Evolutionary conservation across 1,140 invertebrate genomes (phyloP), one percentile per base, ranked within the genome.

Genomic region (Leptinotarsa undecemlineata): DNA sequence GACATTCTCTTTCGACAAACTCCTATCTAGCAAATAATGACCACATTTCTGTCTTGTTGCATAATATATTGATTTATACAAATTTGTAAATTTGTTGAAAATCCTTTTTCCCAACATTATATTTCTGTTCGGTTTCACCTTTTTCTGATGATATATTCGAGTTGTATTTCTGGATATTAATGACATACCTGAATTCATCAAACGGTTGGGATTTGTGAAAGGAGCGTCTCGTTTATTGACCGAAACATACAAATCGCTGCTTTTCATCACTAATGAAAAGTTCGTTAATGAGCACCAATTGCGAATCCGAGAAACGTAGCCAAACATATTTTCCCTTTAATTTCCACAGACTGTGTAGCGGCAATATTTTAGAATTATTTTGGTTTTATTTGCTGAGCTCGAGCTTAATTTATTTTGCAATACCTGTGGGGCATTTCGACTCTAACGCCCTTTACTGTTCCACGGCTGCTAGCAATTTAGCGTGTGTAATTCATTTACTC

Each of bases 401-500:
- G 51, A 57, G 51, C 51, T 57, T 57, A 57, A 57, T 57, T 57
- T 57, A 57, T 57, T 57, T 57, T 57, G 51, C 51, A 57, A 57
- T 57, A 57, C 51, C 51, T 57, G 51, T 57, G 51, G 51, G 51
- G 51, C 51, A 57, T 57, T 57, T 19, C 51, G 51, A 57, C 51
- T 57, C 51, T 57, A 57, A 57, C 51, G 51, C 51, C 51, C 51
- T 57, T 57, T 57, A 57, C 51, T 57, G 51, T 57, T 57, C 51
- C 51, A 57, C 51, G 51, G 51, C 51, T 57, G 51, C 51, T 17
- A n/a, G 51, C 51, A 57, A 57, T 57, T 57, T 57, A 57, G 51
- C 51, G 51, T 57, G 51, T 57, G 51, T 57, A 57, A 57, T 57
- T 57, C 51, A 57, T 57, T 57, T 57, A 57, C 51, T 57, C 51